A percentile compares a stretch with the other conserved stretches of the same genome.
Evolutionary conservation across 92 coral and sea anemone genomes (phyloP).

Genomic region (Heteractis magnifica): DNA sequence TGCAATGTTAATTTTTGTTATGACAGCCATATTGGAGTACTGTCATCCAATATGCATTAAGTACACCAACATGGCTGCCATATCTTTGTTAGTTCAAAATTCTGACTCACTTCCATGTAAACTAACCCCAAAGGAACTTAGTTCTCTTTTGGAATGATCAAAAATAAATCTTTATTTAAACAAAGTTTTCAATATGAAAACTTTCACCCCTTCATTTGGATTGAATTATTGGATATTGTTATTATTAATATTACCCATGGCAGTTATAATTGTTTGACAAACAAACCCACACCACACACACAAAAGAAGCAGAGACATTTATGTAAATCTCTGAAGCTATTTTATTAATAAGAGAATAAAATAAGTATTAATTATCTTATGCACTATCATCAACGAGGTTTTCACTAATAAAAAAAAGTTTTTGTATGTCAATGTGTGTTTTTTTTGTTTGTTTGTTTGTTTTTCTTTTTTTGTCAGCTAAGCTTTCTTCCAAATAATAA

Average conservation of each 20-base stretch:
- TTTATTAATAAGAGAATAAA: slow-evolving; percentile 24
- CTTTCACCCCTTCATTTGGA: slow-evolving; percentile 4
- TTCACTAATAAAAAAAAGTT: slow-evolving; percentile 8
- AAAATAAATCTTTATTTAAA: slow-evolving; percentile 19
- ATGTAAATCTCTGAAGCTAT: slow-evolving; percentile 25
- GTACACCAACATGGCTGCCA: too few species aligned
- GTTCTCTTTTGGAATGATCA: slow-evolving; percentile 1
- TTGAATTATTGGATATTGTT: slow-evolving; percentile 22
- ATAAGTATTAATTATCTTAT: slow-evolving; percentile 28
- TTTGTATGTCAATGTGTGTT: slow-evolving; percentile 3
- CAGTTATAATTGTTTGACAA: slow-evolving; percentile 18
- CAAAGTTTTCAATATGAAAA: slow-evolving; percentile 21
- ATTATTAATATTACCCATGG: slow-evolving; percentile 10
- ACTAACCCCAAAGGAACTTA: background rate
- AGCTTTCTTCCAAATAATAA: too few species aligned
- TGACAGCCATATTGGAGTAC: too few species aligned
- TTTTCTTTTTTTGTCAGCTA: background rate
- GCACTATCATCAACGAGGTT: slow-evolving; percentile 16
- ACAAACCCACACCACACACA: background rate
- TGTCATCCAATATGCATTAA: too few species aligned
- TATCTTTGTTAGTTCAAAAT: background rate
- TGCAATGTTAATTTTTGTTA: too few species aligned
- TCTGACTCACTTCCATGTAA: background rate
- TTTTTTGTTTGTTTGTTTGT: background rate
- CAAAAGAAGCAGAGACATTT: slow-evolving; percentile 17